Base-by-base conservation (phyloP, 1,140 invertebrate species). In the Trissolcus basalis region DNA sequence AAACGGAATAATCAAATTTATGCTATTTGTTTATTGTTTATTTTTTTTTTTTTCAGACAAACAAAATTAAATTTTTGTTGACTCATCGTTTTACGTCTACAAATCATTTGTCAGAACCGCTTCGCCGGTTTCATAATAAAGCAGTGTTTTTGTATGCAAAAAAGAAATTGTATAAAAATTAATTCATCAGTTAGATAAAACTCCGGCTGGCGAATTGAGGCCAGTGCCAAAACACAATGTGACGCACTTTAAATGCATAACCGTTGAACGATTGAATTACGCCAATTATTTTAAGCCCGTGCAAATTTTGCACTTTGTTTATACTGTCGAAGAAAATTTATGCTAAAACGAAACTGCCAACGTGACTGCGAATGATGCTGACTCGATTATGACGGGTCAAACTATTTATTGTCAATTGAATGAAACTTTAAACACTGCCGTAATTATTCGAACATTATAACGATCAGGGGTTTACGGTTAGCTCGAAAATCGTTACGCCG, bases 351-450 rank as follows among this genome's bases (percentile, higher is more conserved):
- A 60, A 43, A 13, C 27, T 14, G n/a, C n/a, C n/a, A 60, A 50
- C 58, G 47, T 50, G 36, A 43, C 58, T 49, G 56, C 6, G 58
- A 60, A 60, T 50, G 58, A 50, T 36, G 35, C 16, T 10, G 19
- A 19, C 36, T 50, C 19, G 12, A 60, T 60, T 60, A 60, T 33
- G 47, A 41, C 36, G 36, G 33, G 36, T 43, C 11, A 0, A 10
- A 59, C 44, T 59, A 59, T 59, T 59, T 39, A 59, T 48, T 59
- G 33, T 48, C 32, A 36, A 59, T 59, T 59, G 1, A 45, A 59
- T 39, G 13, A 35, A 39, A 59, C 32, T 59, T 59, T 59, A 39
- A 19, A 48, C 36, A 49, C 55, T 36, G 11, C 16, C 32, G 27
- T 16, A 43, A 44, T 39, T 32, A 44, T 44, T 55, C 43, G 16